Evolutionary conservation across 2,888 invertebrate species (phyloP).

Genomic region (Iselma pallidipennis): DNA sequence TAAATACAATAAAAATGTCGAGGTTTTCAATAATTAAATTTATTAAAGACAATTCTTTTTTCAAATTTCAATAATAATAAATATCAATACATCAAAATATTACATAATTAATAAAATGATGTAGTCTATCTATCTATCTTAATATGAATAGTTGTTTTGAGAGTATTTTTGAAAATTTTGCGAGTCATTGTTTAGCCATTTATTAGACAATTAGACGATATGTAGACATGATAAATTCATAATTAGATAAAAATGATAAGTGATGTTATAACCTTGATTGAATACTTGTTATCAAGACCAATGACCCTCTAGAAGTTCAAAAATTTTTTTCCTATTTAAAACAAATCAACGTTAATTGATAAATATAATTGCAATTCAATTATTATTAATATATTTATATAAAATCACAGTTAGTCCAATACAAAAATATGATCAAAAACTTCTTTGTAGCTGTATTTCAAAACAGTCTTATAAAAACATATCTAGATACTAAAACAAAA

Average conservation of each 20-base stretch:
- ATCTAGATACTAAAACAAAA: constrained; percentile 15
- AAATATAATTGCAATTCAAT: not conserved
- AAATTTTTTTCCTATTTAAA: too few species aligned
- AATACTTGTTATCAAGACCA: not conserved
- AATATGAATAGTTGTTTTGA: not conserved
- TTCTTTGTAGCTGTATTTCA: constrained; percentile 4
- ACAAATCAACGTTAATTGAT: too few species aligned
- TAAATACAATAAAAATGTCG: not conserved
- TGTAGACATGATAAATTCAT: not conserved
- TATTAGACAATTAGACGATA: not conserved
- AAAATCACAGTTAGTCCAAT: constrained; percentile 25
- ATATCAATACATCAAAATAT: not conserved
- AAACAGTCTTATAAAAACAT: constrained; percentile 18
- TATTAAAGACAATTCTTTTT: not conserved
- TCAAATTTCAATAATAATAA: not conserved
- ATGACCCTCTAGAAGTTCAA: not conserved
- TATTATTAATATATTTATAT: constrained; percentile 11
- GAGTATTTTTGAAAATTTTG: not conserved
- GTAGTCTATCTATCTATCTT: too few species aligned
- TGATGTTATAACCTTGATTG: not conserved
- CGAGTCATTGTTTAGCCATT: not conserved
- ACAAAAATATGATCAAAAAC: constrained; percentile 15
- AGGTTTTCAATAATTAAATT: not conserved
- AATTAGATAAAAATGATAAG: not conserved
- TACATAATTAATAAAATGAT: not conserved